A percentile compares a stretch with the other conserved stretches of the same genome.
Conservation (phyloP, 2,888 invertebrate genomes). For the Brachynemurus nebulosus region DNA sequence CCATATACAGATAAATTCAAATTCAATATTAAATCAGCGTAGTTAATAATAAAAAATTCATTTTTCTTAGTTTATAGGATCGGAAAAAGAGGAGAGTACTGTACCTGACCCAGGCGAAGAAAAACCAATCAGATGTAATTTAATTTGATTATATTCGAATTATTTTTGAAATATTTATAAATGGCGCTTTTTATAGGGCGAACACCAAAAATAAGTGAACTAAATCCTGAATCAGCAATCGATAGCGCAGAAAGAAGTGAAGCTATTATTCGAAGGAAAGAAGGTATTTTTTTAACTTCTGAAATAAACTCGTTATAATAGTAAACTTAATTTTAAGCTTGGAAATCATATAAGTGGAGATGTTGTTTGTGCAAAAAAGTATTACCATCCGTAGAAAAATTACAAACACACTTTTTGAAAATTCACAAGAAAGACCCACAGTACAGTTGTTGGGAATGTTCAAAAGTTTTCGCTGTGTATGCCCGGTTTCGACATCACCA, state of each 20-base stretch:
- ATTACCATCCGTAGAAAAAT: conserved; percentile 32
- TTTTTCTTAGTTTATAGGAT: too few relatives aligned
- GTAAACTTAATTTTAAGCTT: neutral
- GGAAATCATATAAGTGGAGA: neutral
- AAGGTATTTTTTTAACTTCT: neutral
- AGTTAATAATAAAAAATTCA: too few relatives aligned
- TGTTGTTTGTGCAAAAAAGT: conserved; percentile 37
- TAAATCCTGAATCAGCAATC: neutral
- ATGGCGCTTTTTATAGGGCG: neutral
- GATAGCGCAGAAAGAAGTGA: neutral
- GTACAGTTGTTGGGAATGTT: conserved; percentile 53
- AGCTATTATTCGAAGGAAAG: neutral
- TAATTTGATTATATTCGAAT: too few relatives aligned
- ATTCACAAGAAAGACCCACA: conserved; percentile 48
- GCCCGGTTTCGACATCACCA: conserved; percentile 43
- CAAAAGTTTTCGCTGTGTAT: conserved; percentile 45
- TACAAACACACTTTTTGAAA: conserved; percentile 44
- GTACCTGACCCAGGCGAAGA: too few relatives aligned
- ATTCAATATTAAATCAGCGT: too few relatives aligned
- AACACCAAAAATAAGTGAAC: neutral
- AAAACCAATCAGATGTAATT: too few relatives aligned
- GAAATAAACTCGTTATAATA: too few relatives aligned
- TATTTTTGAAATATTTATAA: too few relatives aligned
- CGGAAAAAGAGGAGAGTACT: too few relatives aligned
- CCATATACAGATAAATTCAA: too few relatives aligned